phyloP scores from a whole-genome alignment of 2,888 invertebrate genomes.

The Panopea generosa region DNA sequence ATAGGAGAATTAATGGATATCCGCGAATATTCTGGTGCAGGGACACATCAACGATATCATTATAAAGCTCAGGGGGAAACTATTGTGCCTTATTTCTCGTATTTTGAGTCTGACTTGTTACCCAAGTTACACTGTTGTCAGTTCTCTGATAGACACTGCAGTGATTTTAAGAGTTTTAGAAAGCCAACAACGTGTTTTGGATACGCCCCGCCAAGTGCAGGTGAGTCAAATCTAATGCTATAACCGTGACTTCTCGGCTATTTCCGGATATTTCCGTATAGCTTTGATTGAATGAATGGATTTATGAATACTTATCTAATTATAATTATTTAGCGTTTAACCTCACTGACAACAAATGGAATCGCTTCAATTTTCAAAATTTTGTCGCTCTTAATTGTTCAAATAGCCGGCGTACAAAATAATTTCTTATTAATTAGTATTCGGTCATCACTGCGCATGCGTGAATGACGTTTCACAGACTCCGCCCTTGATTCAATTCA shows the following conservation, averaged over 20 bases:
- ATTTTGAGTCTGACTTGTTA: conserved; percentile 73
- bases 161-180: conserved; percentile 61
- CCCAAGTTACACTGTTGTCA: conserved; percentile 78
- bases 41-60: conserved; percentile 72
- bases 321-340: too few species aligned
- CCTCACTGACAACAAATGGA: too few species aligned
- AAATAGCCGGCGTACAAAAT: too few species aligned
- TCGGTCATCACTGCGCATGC: too few species aligned
- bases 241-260: conserved; percentile 74
- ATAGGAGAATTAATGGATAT: conserved; percentile 72
- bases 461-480: too few species aligned
- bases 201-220: conserved; percentile 75
- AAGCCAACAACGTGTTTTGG: conserved; percentile 70
- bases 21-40: conserved; percentile 63
- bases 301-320: too few species aligned
- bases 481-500: too few species aligned
- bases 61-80: conserved; percentile 68
- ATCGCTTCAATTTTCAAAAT: too few species aligned
- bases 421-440: too few species aligned
- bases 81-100: conserved; percentile 75
- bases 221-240: conserved; percentile 60
- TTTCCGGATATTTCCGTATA: too few species aligned
- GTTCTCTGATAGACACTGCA: conserved; percentile 68
- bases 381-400: too few species aligned
- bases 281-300: too few species aligned